phyloP scores from a whole-genome alignment of 2,888 invertebrate species.

The Acanthosepion esculentum region DNA sequence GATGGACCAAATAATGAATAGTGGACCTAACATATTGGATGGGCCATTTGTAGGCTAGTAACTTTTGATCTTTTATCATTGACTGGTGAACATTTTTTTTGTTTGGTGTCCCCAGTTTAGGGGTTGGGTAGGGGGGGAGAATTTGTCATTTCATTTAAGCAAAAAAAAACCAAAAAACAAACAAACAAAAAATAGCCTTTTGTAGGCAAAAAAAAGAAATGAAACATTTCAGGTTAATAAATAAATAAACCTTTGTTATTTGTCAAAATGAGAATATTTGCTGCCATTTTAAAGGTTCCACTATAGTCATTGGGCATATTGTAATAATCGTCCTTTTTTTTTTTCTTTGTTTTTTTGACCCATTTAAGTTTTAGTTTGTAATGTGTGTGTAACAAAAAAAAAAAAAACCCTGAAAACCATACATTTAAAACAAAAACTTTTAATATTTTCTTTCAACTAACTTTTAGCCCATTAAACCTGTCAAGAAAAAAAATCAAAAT shows the following conservation, averaged over 20 bases:
- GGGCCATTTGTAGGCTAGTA: constrained; percentile 35
- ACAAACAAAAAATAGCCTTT: not conserved
- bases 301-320: not conserved
- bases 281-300: not conserved
- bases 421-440: not conserved
- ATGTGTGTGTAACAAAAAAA: not conserved
- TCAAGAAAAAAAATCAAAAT: not conserved
- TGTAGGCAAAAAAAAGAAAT: not conserved
- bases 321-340: not conserved
- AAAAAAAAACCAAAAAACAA: not conserved
- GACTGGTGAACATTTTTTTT: not conserved
- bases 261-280: not conserved
- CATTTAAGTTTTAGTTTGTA: not conserved
- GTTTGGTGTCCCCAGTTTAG: not conserved
- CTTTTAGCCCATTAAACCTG: not conserved
- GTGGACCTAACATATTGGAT: constrained; percentile 37
- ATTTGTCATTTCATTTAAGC: not conserved
- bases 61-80: not conserved
- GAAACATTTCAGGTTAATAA: not conserved
- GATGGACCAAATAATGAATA: constrained; percentile 43
- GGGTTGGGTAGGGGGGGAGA: not conserved
- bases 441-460: not conserved
- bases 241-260: not conserved
- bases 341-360: not conserved
- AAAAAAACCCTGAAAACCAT: not conserved